Base-by-base conservation (phyloP, 1,140 invertebrate genomes). In the Thalassaphorura encarpata region DNA sequence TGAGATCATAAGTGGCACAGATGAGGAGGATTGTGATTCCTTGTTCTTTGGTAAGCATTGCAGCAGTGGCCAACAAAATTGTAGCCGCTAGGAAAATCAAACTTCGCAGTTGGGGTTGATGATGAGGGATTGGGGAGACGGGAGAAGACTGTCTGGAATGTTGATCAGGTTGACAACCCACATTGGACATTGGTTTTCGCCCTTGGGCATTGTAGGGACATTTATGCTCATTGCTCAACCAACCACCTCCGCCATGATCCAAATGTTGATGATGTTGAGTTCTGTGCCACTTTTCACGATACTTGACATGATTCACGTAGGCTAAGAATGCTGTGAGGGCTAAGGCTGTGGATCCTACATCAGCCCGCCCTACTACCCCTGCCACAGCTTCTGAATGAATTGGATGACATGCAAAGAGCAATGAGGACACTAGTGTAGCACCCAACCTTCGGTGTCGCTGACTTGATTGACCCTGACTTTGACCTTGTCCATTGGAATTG, bases 381-480 rank as follows among this genome's bases (percentile, higher is more conserved):
- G 92, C 89, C 6, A 97, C 92, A 1, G 92, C 89, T 74, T 97
- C 94, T 27, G 87, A 89, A 73, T 98, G 95, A 61, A 98, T 83
- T 18, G 95, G 95, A 76, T 97, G 95, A 0, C 88, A 83, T 36
- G 94, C 90, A 75, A 97, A 98, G 24, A 93, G 76, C 1, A 94
- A 71, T 1, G 91, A 87, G 0, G 91, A 81, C 18, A 90, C 75
- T 48, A 83, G 79, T 15, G 84, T 78, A 8, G 48, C 48, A 5
- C 6, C 48, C 16, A 21, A 21, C 24, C 46, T 21, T 11, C 24
- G 6, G 11, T 11, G 33, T n/a, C n/a, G 33, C 11, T 11, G 33
- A 36, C 33, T 36, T 11, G 33, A 36, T n/a, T 36, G 33, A 11
- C 33, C n/a, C n/a, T 11, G 11, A 6, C 18, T 52, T 6, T 26